These are phyloP conservation scores for Chionodraco myersi DNA, from an alignment of 2,113 vertebrate species.

Conservation along the genomic window DNA sequence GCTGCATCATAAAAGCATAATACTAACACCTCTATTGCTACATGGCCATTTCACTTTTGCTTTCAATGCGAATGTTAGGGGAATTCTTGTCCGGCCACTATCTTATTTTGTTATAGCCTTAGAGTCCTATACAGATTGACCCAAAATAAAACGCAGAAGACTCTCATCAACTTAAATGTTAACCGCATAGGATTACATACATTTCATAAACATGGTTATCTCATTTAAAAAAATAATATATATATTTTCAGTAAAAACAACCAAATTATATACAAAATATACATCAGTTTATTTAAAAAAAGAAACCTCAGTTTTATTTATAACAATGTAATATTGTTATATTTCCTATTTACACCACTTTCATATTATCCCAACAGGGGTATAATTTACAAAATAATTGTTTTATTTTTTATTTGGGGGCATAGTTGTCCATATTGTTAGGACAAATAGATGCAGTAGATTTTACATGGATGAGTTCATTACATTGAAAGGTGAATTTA, in stretches of 20 bases:
- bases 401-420: too few relatives aligned
- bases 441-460: too few relatives aligned
- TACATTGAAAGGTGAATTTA: background rate
- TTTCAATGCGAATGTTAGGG: background rate
- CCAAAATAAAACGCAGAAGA: background rate
- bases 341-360: too few relatives aligned
- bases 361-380: too few relatives aligned
- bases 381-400: background rate
- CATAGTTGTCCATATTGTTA: background rate
- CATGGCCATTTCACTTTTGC: constrained; percentile 26
- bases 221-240: background rate
- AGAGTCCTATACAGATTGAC: background rate
- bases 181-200: background rate
- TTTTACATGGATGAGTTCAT: background rate
- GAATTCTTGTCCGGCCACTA: background rate
- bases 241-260: background rate
- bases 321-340: too few relatives aligned
- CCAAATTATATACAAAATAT: background rate
- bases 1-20: background rate
- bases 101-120: background rate
- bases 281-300: background rate
- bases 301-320: too few relatives aligned
- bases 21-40: background rate
- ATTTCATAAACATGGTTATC: background rate
- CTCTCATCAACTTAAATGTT: background rate